Conservation (phyloP, 2,888 invertebrate genomes). For the Tenthredo livida region DNA sequence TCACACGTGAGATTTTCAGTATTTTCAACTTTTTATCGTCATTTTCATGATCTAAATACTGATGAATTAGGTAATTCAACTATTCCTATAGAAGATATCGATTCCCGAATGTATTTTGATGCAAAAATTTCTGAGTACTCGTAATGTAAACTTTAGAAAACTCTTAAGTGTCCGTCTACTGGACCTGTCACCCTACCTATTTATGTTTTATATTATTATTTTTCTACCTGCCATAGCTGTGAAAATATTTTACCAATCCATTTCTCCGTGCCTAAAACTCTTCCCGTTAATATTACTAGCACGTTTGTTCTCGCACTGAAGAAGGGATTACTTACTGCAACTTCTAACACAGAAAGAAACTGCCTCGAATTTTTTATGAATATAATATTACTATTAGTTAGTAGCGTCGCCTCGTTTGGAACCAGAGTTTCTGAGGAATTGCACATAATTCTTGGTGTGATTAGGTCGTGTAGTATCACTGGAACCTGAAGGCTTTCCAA, state of each 20-base stretch:
- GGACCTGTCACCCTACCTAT: no score
- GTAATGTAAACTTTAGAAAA: no score
- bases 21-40: no score
- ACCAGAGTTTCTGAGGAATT: not conserved
- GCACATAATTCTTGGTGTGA: not conserved
- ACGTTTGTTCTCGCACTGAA: not conserved
- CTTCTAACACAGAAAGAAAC: not conserved
- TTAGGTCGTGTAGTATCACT: not conserved
- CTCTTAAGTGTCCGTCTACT: no score
- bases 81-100: no score
- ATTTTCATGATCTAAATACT: no score
- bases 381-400: not conserved
- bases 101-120: no score
- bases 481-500: not conserved
- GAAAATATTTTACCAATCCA: slow-evolving; percentile 14
- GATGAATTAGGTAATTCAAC: no score
- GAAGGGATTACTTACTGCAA: not conserved
- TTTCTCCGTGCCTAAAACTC: slow-evolving; percentile 1
- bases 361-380: not conserved
- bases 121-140: no score
- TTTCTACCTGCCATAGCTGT: slow-evolving; percentile 13
- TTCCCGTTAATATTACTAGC: not conserved
- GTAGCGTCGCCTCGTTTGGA: not conserved
- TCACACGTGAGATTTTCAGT: no score
- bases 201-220: not conserved